Evolutionary conservation across 1,140 invertebrate species (phyloP), one percentile per base, ranked within the genome.

Genomic region (Agrypnia vestita): DNA sequence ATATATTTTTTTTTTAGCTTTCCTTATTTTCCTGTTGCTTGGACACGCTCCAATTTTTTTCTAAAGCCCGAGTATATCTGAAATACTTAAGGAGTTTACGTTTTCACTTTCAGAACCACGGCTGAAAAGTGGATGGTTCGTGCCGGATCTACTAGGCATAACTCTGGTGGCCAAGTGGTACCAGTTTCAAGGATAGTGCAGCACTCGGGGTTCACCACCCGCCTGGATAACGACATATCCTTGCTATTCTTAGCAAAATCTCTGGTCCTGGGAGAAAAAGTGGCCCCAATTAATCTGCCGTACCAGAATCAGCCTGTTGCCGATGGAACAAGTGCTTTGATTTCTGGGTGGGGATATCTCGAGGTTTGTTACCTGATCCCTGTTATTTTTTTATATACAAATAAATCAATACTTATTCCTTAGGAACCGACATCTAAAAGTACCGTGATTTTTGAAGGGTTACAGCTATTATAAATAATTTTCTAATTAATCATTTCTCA

Each of bases 281-380:
- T 76, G 9, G 76, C 67, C n/a, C 15, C 21, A 11, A 62, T 80
- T 44, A 53, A 51, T 7, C 72, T 83, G 10, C 76, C 82, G 35
- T 19, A 67, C 10, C 82, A 80, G 1, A 67, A 82, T n/a, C 82
- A 85, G 44, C 78, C 80, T 7, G 83, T 86, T 3, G 47, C 77
- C 4, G 75, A 76, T 6, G 86, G 85, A 11, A 61, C 82, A 0
- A 61, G 84, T 0, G 84, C 85, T 9, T 84, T 85, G 0, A 82
- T 90, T 25, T 86, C 86, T 17, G 89, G 89, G 13, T 90, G 89
- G 88, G 87, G 87, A 21, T 83, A 84, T 51, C 46, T 75, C n/a
- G 15, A 25, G 11, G 81, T 82, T 59, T 69, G 53, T n/a, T 13
- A 69, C 46, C 8, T 7, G 11, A 12, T 35, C 10, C 13, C 6